A percentile compares a stretch with the other conserved stretches of the same genome.
Conservation (phyloP, 2,113 vertebrate genomes). For the Tauraco erythrolophus region DNA sequence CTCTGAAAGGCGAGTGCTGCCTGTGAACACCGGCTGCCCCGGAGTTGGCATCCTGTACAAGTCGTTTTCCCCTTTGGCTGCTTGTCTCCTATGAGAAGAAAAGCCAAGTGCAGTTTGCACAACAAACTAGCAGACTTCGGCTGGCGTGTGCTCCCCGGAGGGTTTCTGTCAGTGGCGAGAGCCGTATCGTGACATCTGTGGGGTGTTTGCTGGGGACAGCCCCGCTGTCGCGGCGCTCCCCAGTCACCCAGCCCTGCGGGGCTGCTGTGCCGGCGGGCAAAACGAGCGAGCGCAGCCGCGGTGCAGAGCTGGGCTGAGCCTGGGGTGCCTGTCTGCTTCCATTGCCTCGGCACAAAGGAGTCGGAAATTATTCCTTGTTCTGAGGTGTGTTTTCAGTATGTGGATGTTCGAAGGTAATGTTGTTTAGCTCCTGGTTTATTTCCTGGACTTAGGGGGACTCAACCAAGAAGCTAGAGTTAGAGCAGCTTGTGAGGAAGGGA, state of each 20-base stretch:
- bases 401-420: background rate
- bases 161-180: background rate
- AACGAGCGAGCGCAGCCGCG: background rate
- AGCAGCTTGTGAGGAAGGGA: background rate
- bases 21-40: rapidly evolving
- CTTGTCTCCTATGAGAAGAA: background rate
- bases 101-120: background rate
- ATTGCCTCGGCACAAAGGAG: rapidly evolving
- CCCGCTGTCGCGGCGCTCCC: rapidly evolving
- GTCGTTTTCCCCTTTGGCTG: background rate
- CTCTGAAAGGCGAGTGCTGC: background rate
- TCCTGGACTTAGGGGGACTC: background rate
- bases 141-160: rapidly evolving
- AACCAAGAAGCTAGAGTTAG: background rate
- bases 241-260: rapidly evolving
- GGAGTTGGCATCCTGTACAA: rapidly evolving
- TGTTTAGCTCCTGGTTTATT: background rate
- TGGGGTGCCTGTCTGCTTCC: rapidly evolving
- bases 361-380: background rate
- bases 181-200: rapidly evolving
- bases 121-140: background rate
- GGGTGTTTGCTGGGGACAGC: background rate
- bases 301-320: background rate
- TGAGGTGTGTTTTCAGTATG: rapidly evolving
- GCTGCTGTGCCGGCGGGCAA: background rate